Conservation (phyloP, 2,113 vertebrate species). For the Phaethornis superciliosus region DNA sequence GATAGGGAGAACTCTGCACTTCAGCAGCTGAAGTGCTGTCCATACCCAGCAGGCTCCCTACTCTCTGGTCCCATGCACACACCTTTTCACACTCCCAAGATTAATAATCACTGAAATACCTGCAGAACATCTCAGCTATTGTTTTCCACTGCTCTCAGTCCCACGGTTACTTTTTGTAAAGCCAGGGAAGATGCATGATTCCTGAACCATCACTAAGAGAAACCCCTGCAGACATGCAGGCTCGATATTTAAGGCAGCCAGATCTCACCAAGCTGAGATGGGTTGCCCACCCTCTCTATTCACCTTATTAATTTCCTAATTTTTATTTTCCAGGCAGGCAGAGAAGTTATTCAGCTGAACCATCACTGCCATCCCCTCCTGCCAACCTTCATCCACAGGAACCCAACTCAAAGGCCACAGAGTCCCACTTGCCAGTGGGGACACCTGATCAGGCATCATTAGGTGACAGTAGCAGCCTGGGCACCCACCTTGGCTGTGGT, state of each 20-base stretch:
- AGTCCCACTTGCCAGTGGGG: background rate
- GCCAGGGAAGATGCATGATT: background rate
- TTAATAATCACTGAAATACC: background rate
- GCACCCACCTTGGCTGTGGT: accelerated
- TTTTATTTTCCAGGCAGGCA: background rate
- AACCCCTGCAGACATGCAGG: background rate
- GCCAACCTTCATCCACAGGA: background rate
- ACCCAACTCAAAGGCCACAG: background rate
- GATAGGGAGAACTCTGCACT: background rate
- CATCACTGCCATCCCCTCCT: background rate
- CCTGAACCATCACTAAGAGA: background rate
- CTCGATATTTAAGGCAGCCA: background rate
- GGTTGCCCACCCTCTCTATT: background rate
- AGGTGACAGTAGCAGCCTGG: background rate
- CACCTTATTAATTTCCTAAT: background rate
- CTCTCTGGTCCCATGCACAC: accelerated
- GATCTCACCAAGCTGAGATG: background rate
- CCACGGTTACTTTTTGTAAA: background rate
- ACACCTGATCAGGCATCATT: background rate
- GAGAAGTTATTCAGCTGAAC: background rate
- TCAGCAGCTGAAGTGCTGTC: background rate
- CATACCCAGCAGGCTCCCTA: accelerated
- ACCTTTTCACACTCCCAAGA: background rate
- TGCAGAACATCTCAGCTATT: background rate
- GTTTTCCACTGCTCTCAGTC: background rate